Evolutionary conservation across 2,797 vertebrate species (phyloP), one percentile per base, ranked within the genome.

Genomic region (Cuniculus paca): DNA sequence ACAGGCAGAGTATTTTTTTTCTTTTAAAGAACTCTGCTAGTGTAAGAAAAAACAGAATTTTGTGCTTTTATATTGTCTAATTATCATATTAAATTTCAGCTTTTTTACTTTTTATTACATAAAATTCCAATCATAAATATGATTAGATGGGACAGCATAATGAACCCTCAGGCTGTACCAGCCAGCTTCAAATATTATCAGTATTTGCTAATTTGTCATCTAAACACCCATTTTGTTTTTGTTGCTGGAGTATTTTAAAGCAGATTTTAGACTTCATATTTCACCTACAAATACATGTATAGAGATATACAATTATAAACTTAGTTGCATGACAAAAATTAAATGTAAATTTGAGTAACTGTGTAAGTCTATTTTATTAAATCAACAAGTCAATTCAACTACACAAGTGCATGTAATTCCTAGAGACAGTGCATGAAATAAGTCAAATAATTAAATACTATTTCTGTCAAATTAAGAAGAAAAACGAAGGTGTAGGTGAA

Each of bases 191-290:
- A 89, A 75, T 84, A 85, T n/a, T 58, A 70, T n/a, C 34, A 86
- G 75, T 39, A 70, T 14, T 61, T 80, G 28, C 77, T 45, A 92
- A 82, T 65, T 74, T 74, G 78, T 91, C 61, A 95, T 19, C 72
- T 94, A 83, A 89, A 92, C 17, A 80, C 2, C 4, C 6, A 5
- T 34, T 94, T 97, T 52, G 16, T 65, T 86, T 39, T 31, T 80
- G 24, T 91, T 94, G n/a, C 39, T 94, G 2, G 13, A 79, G 12
- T 74, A 91, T 58, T 88, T 96, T 85, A 90, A 96, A 90, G 42
- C 36, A 92, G 16, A 83, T 79, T 94, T 10, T 81, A 90, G 58
- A 88, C 31, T 91, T 84, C n/a, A 56, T 17, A 87, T 80, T 80
- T 82, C 31, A 93, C 12, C 90, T 61, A 65, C 31, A 94, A 90